A percentile compares a stretch with the other conserved stretches of the same genome.
phyloP scores from a whole-genome alignment of 2,113 vertebrate genomes.

The Embiotoca jacksoni region DNA sequence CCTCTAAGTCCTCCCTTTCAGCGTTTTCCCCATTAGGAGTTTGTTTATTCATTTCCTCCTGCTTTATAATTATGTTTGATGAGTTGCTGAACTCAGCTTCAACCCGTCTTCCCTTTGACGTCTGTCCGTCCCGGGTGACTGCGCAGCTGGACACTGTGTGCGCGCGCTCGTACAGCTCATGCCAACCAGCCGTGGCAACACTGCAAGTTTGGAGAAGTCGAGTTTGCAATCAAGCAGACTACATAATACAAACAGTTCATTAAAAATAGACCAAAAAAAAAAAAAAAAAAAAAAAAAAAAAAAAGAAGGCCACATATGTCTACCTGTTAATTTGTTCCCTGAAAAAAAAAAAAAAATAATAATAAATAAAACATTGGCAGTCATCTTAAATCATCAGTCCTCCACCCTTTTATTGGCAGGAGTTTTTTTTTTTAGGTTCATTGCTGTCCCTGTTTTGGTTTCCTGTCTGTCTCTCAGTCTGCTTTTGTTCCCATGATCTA shows the following conservation, averaged over 20 bases:
- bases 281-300: background rate
- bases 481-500: no score
- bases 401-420: no score
- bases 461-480: no score
- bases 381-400: background rate
- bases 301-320: background rate
- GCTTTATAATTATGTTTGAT: background rate
- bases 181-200: no score
- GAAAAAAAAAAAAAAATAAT: background rate
- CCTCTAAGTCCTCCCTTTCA: background rate
- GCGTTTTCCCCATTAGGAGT: background rate
- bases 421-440: no score
- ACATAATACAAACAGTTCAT: background rate
- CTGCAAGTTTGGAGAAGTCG: background rate
- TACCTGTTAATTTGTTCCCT: no score
- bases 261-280: background rate
- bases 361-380: background rate
- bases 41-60: background rate
- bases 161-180: no score
- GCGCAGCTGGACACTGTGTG: no score
- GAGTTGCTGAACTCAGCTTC: no score
- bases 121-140: no score
- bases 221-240: background rate
- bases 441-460: no score
- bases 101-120: no score